A percentile compares a stretch with the other conserved stretches of the same genome.
phyloP scores from a whole-genome alignment of 2,113 vertebrate species.

The Gadus chalcogrammus region DNA sequence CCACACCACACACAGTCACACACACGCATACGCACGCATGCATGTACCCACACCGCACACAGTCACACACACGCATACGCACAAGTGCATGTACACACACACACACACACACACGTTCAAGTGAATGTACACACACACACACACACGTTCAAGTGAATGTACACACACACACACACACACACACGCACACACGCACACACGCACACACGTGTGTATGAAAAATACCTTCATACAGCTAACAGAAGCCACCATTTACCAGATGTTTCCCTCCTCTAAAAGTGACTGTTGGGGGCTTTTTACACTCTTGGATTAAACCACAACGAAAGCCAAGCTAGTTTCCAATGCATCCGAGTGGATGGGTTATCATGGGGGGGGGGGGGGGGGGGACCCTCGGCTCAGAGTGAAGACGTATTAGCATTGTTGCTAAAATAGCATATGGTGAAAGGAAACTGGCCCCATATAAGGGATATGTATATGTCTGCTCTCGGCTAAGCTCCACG shows the following conservation, averaged over 20 bases:
- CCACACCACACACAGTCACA: not conserved
- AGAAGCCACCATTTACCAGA: constrained; percentile 67
- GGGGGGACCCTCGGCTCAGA: constrained; percentile 18
- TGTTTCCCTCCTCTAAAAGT: constrained; percentile 58
- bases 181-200: not conserved
- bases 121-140: no score
- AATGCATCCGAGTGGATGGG: not conserved
- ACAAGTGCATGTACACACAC: no score
- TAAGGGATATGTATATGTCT: not conserved
- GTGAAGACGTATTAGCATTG: constrained; percentile 17
- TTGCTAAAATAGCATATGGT: constrained; percentile 5
- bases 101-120: no score
- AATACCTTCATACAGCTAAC: constrained; percentile 41
- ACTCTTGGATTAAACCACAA: constrained; percentile 59
- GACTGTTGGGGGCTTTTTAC: constrained; percentile 58
- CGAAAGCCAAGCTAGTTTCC: constrained; percentile 50
- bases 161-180: no score
- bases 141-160: no score
- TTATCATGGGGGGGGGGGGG: no score
- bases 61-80: constrained; percentile 35
- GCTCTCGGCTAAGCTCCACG: constrained; percentile 9
- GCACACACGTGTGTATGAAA: constrained; percentile 22
- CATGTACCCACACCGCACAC: no score
- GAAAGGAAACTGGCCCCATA: constrained; percentile 2
- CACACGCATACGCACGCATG: not conserved